A percentile compares a stretch with the other conserved stretches of the same genome.
phyloP scores from a whole-genome alignment of 2,113 vertebrate genomes.

The Leuciscus idus region DNA sequence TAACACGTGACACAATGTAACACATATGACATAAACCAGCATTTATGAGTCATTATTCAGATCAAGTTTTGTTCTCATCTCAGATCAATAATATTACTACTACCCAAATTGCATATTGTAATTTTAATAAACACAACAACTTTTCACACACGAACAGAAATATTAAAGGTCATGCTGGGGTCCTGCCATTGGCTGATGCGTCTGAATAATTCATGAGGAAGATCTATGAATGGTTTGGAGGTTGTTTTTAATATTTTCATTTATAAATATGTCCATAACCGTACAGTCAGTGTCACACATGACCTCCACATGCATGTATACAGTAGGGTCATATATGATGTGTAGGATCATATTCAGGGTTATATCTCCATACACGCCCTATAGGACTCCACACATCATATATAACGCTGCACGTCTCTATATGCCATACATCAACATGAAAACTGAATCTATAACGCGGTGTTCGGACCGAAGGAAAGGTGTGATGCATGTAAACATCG shows the following conservation, averaged over 20 bases:
- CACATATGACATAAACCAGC: too few relatives aligned
- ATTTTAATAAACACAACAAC: neutral
- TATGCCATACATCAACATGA: neutral
- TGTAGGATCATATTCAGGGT: neutral
- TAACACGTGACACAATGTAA: too few relatives aligned
- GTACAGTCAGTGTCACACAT: neutral
- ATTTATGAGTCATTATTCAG: too few relatives aligned
- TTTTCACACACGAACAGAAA: neutral
- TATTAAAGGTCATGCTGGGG: neutral
- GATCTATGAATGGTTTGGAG: neutral
- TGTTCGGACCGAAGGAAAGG: neutral
- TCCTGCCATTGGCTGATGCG: neutral
- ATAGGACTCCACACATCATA: neutral
- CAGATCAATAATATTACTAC: neutral
- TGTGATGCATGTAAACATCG: neutral
- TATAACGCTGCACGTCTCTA: neutral
- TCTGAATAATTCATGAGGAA: neutral
- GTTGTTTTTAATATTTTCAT: neutral
- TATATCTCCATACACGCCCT: neutral
- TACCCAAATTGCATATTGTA: neutral
- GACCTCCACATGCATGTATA: neutral
- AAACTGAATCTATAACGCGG: neutral
- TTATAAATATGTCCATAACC: neutral
- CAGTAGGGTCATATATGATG: neutral
- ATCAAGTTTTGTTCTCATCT: too few relatives aligned